Base-by-base conservation (phyloP, 2,113 vertebrate genomes). In the Centropus bengalensis region DNA sequence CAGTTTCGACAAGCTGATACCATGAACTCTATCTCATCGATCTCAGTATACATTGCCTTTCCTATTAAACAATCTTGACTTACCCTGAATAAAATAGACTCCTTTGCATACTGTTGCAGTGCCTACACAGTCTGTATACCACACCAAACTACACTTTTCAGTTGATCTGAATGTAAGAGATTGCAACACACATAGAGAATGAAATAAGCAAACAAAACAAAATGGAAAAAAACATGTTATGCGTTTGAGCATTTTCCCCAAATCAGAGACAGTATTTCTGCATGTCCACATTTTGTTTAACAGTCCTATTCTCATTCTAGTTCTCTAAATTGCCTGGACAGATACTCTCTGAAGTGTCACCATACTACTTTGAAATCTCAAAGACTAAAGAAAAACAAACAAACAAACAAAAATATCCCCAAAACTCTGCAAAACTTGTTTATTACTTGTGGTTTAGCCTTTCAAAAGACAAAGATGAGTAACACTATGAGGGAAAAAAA, bases 11-110 rank as follows among this genome's bases (percentile, higher is more conserved):
- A 91, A 67, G 62, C 45, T 56, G 55, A 70, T 44, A 80, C 42
- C 52, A 36, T 52, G 49, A 88, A 96, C 68, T 78, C 84, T 93
- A 20, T 79, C 82, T 80, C 71, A 59, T 26, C 33, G 74, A 30
- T 38, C 28, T 87, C 81, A 66, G 54, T 78, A 83, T 33, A 89
- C 59, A 51, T 51, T 87, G 16, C 16, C 42, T 92, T 94, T 92
- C 87, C 78, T 91, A 74, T 91, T 93, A 91, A 91, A 85, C 82
- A 92, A 38, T 58, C 45, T 54, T 76, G 38, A 47, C 32, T 82
- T 66, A 12, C 27, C 36, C n/a, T 49, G 19, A 79, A 82, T 55
- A 69, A 92, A 86, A 49, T 0, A 1, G 21, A 30, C 58, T 75
- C 30, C 10, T 86, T 89, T 73, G 62, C 62, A 66, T 45, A 49